Percentiles rank a stretch among this genome's conserved stretches.
phyloP scores from a whole-genome alignment of 1,140 invertebrate species.

The Tyrophagus putrescentiae region DNA sequence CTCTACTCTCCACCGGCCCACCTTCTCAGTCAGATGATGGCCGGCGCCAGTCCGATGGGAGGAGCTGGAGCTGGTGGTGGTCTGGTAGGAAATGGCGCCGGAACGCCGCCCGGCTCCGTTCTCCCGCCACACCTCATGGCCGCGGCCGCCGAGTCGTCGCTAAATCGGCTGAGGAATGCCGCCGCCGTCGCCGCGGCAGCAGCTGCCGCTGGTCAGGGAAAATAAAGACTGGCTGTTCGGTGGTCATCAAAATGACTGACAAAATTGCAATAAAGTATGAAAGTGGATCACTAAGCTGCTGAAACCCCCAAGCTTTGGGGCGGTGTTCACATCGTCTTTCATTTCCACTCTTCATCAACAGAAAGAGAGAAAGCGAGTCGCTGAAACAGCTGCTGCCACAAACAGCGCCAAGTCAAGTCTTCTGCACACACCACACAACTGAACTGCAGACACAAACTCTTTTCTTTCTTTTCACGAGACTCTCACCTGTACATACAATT shows the following conservation, averaged over 20 bases:
- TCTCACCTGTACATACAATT: too few relatives aligned
- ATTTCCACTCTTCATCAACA: too few relatives aligned
- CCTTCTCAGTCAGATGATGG: conserved; percentile 25
- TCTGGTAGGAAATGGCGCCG: not conserved
- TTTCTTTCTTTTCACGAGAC: too few relatives aligned
- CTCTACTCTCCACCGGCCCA: conserved; percentile 19
- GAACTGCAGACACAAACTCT: too few relatives aligned
- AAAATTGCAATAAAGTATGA: not conserved
- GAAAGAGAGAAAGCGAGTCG: too few relatives aligned
- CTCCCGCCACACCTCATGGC: conserved; percentile 21
- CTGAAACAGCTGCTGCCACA: too few relatives aligned
- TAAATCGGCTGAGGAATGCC: conserved; percentile 26
- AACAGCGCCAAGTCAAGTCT: too few relatives aligned
- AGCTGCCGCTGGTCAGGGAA: not conserved
- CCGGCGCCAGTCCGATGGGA: conserved; percentile 19
- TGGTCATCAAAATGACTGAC: not conserved
- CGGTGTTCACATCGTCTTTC: too few relatives aligned
- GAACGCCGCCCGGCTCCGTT: conserved; percentile 7
- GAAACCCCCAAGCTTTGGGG: too few relatives aligned
- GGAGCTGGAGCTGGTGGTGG: not conserved
- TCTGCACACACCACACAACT: too few relatives aligned
- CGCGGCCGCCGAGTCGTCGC: conserved; percentile 21
- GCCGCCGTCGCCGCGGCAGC: conserved; percentile 25
- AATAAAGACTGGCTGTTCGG: not conserved
- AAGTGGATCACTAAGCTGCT: not conserved